Evolutionary conservation across 2,797 vertebrate genomes (phyloP).

Genomic region (Prionace glauca): DNA sequence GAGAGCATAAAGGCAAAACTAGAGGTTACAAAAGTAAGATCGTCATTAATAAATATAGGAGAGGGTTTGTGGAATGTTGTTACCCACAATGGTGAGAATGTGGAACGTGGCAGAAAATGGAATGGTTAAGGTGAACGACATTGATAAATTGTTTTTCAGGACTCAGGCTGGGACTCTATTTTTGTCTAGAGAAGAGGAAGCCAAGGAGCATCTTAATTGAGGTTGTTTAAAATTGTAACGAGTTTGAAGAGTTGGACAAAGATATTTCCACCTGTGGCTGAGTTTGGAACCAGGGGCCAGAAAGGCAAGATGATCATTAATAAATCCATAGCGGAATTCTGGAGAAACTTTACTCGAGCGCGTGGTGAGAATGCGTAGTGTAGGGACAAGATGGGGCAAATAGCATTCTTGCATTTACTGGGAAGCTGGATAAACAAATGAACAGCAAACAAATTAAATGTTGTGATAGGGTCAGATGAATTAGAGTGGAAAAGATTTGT

Average conservation of each 20-base stretch:
- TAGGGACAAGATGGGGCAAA: background rate
- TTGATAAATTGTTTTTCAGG: background rate
- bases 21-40: background rate
- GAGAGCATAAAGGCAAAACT: background rate
- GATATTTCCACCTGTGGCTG: background rate
- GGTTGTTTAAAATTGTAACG: no score
- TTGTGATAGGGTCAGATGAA: background rate
- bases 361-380: background rate
- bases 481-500: background rate
- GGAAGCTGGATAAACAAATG: background rate
- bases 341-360: background rate
- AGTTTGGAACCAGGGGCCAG: background rate
- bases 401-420: background rate
- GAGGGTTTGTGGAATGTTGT: background rate
- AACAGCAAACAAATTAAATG: background rate
- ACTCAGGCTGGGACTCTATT: background rate
- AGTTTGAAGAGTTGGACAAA: no score
- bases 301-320: background rate
- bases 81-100: background rate
- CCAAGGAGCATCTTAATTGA: no score
- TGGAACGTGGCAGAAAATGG: background rate
- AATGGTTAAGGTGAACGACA: background rate
- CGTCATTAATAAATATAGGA: background rate
- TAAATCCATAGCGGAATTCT: background rate
- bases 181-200: no score